These are phyloP conservation scores for Dichetophora obliterata DNA, from an alignment of 2,888 invertebrate species.

Conservation along the genomic window DNA sequence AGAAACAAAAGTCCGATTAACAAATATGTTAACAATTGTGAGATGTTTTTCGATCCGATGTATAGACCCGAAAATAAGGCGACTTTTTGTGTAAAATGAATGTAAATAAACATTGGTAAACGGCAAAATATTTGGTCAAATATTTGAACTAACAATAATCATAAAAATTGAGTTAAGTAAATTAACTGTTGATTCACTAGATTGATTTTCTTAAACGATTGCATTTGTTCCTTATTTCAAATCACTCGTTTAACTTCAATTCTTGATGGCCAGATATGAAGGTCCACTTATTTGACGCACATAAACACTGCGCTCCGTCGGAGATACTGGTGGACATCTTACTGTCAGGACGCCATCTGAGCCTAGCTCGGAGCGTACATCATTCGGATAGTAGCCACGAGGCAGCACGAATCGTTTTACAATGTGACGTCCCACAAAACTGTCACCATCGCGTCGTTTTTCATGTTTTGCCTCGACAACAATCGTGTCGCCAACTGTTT, in stretches of 20 bases:
- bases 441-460: slow-evolving; percentile 78
- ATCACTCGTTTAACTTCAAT: slow-evolving; percentile 50
- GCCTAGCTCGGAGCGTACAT: slow-evolving; percentile 75
- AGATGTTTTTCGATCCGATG: neutral
- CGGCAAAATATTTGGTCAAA: neutral
- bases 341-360: slow-evolving; percentile 84
- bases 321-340: slow-evolving; percentile 74
- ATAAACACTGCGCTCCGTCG: slow-evolving; percentile 77
- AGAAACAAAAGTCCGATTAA: neutral
- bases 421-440: slow-evolving; percentile 85
- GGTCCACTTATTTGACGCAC: slow-evolving; percentile 82
- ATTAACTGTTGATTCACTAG: neutral
- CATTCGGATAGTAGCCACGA: slow-evolving; percentile 77
- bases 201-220: neutral
- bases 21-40: slow-evolving; percentile 4
- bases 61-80: neutral
- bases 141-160: neutral
- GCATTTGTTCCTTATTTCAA: neutral
- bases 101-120: neutral
- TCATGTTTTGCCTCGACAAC: slow-evolving; percentile 78
- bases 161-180: neutral
- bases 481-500: slow-evolving; percentile 74
- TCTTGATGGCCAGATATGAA: slow-evolving; percentile 70
- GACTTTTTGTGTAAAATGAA: neutral
- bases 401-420: slow-evolving; percentile 79